Evolutionary conservation across 2,113 vertebrate genomes (phyloP).

Genomic region (Verasper variegatus): DNA sequence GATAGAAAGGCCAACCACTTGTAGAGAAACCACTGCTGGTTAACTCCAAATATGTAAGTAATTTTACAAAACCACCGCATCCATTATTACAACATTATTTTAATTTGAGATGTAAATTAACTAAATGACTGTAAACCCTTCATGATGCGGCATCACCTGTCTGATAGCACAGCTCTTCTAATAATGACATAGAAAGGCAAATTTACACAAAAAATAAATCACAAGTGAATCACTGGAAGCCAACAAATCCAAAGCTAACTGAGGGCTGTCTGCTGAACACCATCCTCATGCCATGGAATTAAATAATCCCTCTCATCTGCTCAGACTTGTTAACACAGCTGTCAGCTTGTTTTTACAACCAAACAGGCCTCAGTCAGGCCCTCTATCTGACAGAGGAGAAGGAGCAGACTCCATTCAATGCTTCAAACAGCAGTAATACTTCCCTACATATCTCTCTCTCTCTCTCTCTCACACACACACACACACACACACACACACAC

Average conservation of each 20-base stretch:
- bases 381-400: conserved; percentile 70
- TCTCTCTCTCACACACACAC: no score
- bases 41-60: not conserved
- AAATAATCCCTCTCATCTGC: conserved; percentile 89
- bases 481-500: no score
- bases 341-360: conserved; percentile 85
- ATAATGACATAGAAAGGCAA: conserved; percentile 39
- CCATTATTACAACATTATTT: not conserved
- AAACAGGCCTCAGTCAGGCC: conserved; percentile 85
- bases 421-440: conserved; percentile 45
- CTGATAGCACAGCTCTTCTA: conserved; percentile 11
- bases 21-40: not conserved
- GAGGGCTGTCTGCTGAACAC: conserved; percentile 68
- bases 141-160: conserved; percentile 9
- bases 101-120: not conserved
- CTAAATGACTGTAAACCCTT: not conserved
- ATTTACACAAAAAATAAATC: conserved; percentile 45
- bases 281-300: conserved; percentile 81
- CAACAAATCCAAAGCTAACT: conserved; percentile 66
- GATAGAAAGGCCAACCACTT: not conserved
- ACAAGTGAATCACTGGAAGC: conserved; percentile 50
- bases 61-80: not conserved
- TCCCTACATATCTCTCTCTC: no score
- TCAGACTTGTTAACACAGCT: conserved; percentile 89
- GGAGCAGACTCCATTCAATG: conserved; percentile 37